Evolutionary conservation across 2,113 vertebrate genomes (phyloP), one percentile per base, ranked within the genome.

Genomic region (Lepus europaeus): DNA sequence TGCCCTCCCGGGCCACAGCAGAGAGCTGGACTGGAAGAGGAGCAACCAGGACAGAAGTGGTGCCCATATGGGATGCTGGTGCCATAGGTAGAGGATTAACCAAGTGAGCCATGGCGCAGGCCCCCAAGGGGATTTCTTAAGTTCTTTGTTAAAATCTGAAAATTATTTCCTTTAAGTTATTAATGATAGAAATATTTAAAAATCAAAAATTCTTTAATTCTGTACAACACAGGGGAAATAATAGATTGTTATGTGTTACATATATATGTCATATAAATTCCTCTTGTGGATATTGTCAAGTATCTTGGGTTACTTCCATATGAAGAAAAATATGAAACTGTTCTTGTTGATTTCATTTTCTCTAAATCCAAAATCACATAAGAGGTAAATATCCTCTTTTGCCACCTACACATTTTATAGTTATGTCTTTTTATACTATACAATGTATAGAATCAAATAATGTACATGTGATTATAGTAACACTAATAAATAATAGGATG

Each of bases 151-250:
- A 53, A 96, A 81, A 76, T 39, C 25, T 45, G 3, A 92, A 68
- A 61, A 72, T 23, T 25, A 36, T 76, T 90, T 88, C 77, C n/a
- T 83, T 73, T 33, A 68, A 87, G 23, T 14, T 68, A 64, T 82
- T 78, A 69, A n/a, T 88, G 74, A 56, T 66, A 77, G 13, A 96
- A 87, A 94, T 68, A 73, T 59, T 84, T 39, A 36, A 88, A 63
- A 78, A 12, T 20, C 45, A 78, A 78, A 79, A 74, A 81, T 49
- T 16, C 16, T 27, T 84, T 90, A 83, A 31, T 25, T 56, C 51
- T 70, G 49, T 36, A 64, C 72, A 76, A 90, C n/a, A 79, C 1
- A n/a, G 12, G 29, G 93, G 45, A 77, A 84, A 80, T 66, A 84
- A 78, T 49, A 69, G 22, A 36, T 31, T 56, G 36, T 53, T 66